Percentiles rank a stretch among this genome's conserved stretches.
Evolutionary conservation across 2,797 vertebrate species (phyloP).

Genomic region (Diglossa cyanea): DNA sequence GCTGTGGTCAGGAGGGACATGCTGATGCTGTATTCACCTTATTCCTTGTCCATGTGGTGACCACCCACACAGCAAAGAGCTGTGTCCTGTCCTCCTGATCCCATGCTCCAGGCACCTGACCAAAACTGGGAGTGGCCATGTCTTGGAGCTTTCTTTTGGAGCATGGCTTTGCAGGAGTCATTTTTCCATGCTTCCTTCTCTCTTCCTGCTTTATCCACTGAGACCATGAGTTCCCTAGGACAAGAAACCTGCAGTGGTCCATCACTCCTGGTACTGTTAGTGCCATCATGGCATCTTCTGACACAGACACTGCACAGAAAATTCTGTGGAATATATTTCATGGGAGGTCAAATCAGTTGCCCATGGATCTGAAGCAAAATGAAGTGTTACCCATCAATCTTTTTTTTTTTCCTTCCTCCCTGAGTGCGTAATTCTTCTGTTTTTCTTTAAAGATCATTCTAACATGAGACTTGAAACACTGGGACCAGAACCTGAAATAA

Average conservation of each 20-base stretch:
- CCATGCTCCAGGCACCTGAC: not conserved
- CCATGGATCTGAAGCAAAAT: not conserved
- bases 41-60: not conserved
- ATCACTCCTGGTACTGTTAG: not conserved
- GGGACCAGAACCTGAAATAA: not conserved
- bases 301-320: not conserved
- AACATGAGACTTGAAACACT: not conserved
- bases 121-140: not conserved
- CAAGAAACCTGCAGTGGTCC: not conserved
- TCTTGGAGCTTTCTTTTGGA: not conserved
- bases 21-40: not conserved
- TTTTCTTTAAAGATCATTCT: not conserved
- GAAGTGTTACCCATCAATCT: not conserved
- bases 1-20: not conserved
- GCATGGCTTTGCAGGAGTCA: not conserved
- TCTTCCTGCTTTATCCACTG: not conserved
- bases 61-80: not conserved
- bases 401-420: rapidly evolving
- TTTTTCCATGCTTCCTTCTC: not conserved
- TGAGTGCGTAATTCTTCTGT: not conserved
- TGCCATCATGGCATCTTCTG: not conserved
- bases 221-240: not conserved
- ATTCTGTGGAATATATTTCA: not conserved
- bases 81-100: not conserved
- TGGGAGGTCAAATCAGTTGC: not conserved